Evolutionary conservation across 2,113 vertebrate genomes (phyloP).

Genomic region (Siphamia tubifer): DNA sequence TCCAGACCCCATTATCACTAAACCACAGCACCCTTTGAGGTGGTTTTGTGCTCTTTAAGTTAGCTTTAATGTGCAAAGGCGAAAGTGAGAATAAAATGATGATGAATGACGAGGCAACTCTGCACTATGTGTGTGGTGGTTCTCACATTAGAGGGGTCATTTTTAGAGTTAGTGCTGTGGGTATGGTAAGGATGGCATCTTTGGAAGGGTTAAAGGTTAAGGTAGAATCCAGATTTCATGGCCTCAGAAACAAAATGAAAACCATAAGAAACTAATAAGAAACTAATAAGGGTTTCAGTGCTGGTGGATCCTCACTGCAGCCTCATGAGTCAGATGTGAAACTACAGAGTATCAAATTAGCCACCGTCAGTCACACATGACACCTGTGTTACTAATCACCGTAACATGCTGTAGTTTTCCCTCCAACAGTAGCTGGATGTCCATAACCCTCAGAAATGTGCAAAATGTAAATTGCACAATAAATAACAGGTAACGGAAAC

Average conservation of each 20-base stretch:
- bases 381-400: not conserved
- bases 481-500: no score
- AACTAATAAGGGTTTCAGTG: no score
- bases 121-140: not conserved
- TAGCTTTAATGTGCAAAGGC: slow-evolving; percentile 34
- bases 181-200: not conserved
- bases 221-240: not conserved
- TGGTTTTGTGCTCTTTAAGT: slow-evolving; percentile 18
- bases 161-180: not conserved
- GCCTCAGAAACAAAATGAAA: no score
- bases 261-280: no score
- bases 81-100: slow-evolving; percentile 34
- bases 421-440: no score
- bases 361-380: slow-evolving; percentile 19
- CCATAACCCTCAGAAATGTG: no score
- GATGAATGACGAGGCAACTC: not conserved
- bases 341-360: not conserved
- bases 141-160: not conserved
- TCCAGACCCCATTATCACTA: slow-evolving; percentile 40
- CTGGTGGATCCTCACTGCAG: not conserved
- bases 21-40: slow-evolving; percentile 41
- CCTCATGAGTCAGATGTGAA: slow-evolving; percentile 15
- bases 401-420: not conserved
- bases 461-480: no score
- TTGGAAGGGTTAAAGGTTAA: not conserved